Conservation (phyloP, 2,888 invertebrate species). For the Cremastinae sp. region DNA sequence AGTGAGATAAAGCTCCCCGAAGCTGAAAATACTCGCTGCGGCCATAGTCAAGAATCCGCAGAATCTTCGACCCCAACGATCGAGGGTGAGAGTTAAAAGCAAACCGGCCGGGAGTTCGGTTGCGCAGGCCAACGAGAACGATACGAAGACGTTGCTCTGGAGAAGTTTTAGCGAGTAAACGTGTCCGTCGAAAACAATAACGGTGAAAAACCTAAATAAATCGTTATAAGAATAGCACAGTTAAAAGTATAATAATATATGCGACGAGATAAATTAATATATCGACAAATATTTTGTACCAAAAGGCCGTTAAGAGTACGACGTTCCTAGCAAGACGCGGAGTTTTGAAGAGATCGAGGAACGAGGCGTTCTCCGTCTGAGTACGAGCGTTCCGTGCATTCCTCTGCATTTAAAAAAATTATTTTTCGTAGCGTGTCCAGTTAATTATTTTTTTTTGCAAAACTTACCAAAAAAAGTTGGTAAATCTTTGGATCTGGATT, state of each 20-base stretch:
- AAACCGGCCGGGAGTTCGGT: slow-evolving; percentile 93
- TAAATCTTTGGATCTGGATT: slow-evolving; percentile 80
- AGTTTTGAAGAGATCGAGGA: slow-evolving; percentile 81
- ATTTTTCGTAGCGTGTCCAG: not conserved
- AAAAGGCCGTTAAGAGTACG: slow-evolving; percentile 80
- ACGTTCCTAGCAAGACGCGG: slow-evolving; percentile 81
- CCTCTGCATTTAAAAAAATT: slow-evolving; percentile 68
- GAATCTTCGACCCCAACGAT: slow-evolving; percentile 92
- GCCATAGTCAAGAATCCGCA: slow-evolving; percentile 91
- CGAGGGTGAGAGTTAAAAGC: slow-evolving; percentile 87
- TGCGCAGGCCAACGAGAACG: slow-evolving; percentile 91
- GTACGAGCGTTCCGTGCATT: slow-evolving; percentile 72
- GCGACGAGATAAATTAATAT: not conserved
- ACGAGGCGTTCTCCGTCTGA: slow-evolving; percentile 74
- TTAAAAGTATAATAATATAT: not conserved
- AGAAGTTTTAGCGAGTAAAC: slow-evolving; percentile 92
- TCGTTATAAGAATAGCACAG: slow-evolving; percentile 17
- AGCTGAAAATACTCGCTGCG: slow-evolving; percentile 88
- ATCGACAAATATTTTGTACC: slow-evolving; percentile 70
- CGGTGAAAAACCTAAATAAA: slow-evolving; percentile 86
- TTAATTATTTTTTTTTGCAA: not conserved
- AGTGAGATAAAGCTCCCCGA: slow-evolving; percentile 77
- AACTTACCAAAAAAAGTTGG: slow-evolving; percentile 79
- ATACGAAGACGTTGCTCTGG: slow-evolving; percentile 90
- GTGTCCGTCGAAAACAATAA: slow-evolving; percentile 92